These are phyloP conservation scores for Mesocentrotus franciscanus DNA, from an alignment of 53 echinoderm and acorn worm genomes.

Conservation along the genomic window DNA sequence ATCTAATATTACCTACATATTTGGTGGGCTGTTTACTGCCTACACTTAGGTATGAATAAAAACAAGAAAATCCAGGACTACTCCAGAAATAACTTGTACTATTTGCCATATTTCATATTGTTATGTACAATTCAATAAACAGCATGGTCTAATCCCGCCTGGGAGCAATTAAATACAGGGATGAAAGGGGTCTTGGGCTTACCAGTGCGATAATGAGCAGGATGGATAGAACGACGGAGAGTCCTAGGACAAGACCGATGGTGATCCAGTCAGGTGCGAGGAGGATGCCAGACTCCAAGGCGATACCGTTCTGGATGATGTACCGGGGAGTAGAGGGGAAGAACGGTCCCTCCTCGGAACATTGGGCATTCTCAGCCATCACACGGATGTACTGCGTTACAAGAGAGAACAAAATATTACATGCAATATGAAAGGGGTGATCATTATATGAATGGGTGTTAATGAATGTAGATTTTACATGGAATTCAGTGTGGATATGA, in stretches of 20 bases:
- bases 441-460: too few relatives aligned
- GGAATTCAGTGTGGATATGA: too few relatives aligned
- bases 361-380: conserved; percentile 98
- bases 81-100: too few relatives aligned
- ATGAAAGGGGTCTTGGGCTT: conserved; percentile 50
- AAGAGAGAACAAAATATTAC: not conserved
- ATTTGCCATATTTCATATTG: too few relatives aligned
- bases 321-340: conserved; percentile 96
- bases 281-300: conserved; percentile 87
- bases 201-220: conserved; percentile 89
- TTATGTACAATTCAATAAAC: too few relatives aligned
- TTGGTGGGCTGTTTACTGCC: too few relatives aligned
- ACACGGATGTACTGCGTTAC: conserved; percentile 82
- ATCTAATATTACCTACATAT: too few relatives aligned
- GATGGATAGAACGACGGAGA: conserved; percentile 84
- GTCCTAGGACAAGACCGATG: conserved; percentile 83
- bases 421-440: not conserved
- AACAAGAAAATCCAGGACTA: too few relatives aligned
- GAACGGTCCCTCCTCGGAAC: conserved; percentile 97
- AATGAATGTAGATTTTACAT: too few relatives aligned
- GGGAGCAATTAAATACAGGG: not conserved
- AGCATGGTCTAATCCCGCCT: too few relatives aligned
- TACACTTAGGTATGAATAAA: too few relatives aligned
- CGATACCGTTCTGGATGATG: conserved; percentile 97
- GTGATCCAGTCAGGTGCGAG: conserved; percentile 96